Conservation (phyloP, 2,113 vertebrate species). For the Uria lomvia region DNA sequence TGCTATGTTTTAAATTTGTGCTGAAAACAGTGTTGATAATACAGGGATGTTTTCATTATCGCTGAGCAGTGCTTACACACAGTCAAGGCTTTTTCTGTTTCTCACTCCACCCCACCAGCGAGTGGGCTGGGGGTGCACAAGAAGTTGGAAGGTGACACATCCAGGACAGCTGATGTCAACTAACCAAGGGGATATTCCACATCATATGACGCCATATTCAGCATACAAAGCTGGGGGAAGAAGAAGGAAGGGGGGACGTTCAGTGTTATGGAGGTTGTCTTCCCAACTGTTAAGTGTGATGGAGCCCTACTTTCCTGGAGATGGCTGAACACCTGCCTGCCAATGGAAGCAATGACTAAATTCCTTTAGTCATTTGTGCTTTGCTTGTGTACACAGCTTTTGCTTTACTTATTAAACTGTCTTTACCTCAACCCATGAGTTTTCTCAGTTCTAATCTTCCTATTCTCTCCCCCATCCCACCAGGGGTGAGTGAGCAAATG, state of each 20-base stretch:
- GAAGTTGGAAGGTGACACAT: background rate
- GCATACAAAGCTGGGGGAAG: background rate
- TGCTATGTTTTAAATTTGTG: background rate
- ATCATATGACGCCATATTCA: background rate
- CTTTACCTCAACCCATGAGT: background rate
- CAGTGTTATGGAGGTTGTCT: background rate
- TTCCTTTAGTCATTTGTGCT: background rate
- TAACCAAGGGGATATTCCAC: background rate
- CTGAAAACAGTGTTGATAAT: background rate
- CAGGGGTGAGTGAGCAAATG: background rate
- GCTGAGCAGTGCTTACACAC: background rate
- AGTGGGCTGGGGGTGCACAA: background rate
- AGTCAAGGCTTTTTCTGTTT: background rate
- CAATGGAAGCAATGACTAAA: background rate
- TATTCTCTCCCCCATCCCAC: background rate
- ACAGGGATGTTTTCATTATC: background rate
- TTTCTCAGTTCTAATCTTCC: background rate
- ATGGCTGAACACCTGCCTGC: background rate
- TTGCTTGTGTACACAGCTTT: background rate
- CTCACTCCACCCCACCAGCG: background rate
- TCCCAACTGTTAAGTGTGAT: background rate
- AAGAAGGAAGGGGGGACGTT: background rate
- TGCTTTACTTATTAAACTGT: background rate
- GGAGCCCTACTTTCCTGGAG: background rate
- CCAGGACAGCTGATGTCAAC: background rate